These are phyloP conservation scores for Pelecanoides urinatrix DNA, from an alignment of 2,113 vertebrate species.

Conservation along the genomic window DNA sequence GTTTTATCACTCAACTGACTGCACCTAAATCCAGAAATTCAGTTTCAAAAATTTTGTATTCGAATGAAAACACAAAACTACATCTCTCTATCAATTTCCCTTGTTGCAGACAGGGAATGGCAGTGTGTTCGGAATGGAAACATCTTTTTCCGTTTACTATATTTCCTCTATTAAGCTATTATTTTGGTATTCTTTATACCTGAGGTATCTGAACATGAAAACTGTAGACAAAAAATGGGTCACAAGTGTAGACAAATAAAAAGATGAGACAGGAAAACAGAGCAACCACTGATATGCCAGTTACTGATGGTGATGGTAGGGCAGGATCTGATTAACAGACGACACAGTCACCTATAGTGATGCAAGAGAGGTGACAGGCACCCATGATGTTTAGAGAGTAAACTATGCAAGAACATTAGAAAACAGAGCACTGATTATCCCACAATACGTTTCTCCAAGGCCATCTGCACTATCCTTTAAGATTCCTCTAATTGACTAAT, in stretches of 20 bases:
- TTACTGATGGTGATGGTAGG: background rate
- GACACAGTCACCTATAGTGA: too few relatives aligned
- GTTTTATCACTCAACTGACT: background rate
- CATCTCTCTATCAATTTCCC: background rate
- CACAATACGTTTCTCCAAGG: background rate
- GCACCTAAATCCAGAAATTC: background rate
- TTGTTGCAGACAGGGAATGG: background rate
- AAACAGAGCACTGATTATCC: background rate
- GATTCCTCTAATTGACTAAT: background rate
- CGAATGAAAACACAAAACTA: background rate
- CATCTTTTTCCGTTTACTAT: fast-evolving
- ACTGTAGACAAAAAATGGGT: background rate
- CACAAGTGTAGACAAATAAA: background rate
- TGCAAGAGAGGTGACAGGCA: background rate
- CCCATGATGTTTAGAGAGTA: background rate
- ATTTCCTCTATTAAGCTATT: background rate
- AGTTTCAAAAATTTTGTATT: background rate
- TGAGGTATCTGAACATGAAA: background rate
- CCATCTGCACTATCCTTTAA: background rate
- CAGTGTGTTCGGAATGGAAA: background rate
- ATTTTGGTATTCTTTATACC: background rate
- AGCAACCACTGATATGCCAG: background rate
- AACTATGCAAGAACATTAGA: background rate
- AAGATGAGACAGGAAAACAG: background rate
- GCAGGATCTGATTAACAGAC: background rate